Base-by-base conservation (phyloP, 2,113 vertebrate genomes). In the Lepus americanus region DNA sequence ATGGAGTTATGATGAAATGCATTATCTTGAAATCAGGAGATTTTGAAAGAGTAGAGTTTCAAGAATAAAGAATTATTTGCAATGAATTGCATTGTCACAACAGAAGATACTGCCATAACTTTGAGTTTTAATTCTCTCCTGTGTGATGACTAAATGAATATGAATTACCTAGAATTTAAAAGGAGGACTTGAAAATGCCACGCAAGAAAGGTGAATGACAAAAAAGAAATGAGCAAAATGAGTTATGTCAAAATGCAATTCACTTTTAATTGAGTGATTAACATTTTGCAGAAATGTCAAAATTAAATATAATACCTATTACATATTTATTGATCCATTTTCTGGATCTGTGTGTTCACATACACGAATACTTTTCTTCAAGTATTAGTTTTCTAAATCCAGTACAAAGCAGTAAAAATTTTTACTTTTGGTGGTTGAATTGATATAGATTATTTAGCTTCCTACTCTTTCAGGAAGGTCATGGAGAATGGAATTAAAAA, bases 101-200 rank as follows among this genome's bases (percentile, higher is more conserved):
- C 61, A 96, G 89, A 84, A 96, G 39, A 10, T 6, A 19, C 22
- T 29, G 25, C 74, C 51, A 12, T 80, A 85, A 31, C 80, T 92
- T 96, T 84, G 31, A 85, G 83, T 81, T 94, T 74, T 63, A 78
- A 76, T 97, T 94, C 83, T 89, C 55, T 95, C 67, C 76, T 77
- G 1, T 96, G 72, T 95, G 44, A 74, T 36, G 63, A 63, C 39
- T 87, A 74, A 82, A 49, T 81, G 25, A 33, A 87, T 76, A 31
- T 36, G 49, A 96, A 94, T 93, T 85, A 51, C 67, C 69, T 13
- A 31, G 53, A 51, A 5, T 92, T 94, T 84, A 67, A 80, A 87
- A 89, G 55, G 59, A 89, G 29, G n/a, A 23, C 64, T 92, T 96
- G 44, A 87, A 25, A 87, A 92, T 92, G 66, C 44, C 70, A 61